Conservation (phyloP, 2,113 vertebrate species). For the Protobothrops mucrosquamatus region DNA sequence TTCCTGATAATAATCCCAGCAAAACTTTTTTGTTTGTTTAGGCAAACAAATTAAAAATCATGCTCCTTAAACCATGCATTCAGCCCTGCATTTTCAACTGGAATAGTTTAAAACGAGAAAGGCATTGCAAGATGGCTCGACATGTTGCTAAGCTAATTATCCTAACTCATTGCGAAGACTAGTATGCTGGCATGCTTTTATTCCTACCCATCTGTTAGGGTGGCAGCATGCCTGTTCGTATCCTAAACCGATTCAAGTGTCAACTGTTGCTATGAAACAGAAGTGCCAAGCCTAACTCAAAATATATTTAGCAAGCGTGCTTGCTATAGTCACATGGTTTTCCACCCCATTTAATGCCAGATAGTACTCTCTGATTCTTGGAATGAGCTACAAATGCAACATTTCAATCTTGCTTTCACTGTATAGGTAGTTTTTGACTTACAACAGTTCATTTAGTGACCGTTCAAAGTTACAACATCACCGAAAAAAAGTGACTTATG, state of each 20-base stretch:
- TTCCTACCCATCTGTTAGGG: slow-evolving; percentile 60
- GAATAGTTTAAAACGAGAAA: not conserved
- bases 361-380: slow-evolving; percentile 21
- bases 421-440: not conserved
- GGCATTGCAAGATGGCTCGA: slow-evolving; percentile 7
- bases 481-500: not conserved
- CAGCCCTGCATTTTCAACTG: slow-evolving; percentile 16
- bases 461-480: not conserved
- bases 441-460: not conserved
- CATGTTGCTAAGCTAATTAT: slow-evolving; percentile 13
- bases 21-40: not conserved
- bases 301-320: slow-evolving; percentile 30
- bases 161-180: slow-evolving; percentile 27
- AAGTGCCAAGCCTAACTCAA: slow-evolving; percentile 20
- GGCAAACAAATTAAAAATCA: not conserved
- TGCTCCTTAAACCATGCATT: not conserved
- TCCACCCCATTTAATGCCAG: not conserved
- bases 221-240: slow-evolving; percentile 56
- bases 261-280: slow-evolving; percentile 46
- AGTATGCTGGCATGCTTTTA: slow-evolving; percentile 53
- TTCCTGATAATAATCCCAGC: not conserved
- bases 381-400: not conserved
- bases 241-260: slow-evolving; percentile 46
- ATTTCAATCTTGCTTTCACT: slow-evolving; percentile 4
- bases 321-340: slow-evolving; percentile 17